These are phyloP conservation scores for Miniopterus natalensis DNA, from an alignment of 2,113 vertebrate species.

Conservation along the genomic window DNA sequence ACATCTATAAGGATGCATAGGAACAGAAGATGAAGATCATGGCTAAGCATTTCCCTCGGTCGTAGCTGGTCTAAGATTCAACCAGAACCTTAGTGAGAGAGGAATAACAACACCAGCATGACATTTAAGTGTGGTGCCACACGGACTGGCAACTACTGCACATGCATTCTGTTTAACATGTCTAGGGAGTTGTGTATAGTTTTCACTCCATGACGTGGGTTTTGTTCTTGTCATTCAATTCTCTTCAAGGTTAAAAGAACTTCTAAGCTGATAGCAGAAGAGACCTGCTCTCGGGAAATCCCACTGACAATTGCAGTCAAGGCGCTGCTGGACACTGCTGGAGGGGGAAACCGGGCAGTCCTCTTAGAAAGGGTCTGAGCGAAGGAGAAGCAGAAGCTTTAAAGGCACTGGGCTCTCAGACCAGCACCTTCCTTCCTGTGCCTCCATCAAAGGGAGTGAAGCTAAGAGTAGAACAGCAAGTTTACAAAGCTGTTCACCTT, in stretches of 20 bases:
- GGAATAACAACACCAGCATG: neutral
- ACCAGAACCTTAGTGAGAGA: neutral
- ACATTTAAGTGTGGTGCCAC: neutral
- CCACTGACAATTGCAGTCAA: neutral
- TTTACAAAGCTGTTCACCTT: neutral
- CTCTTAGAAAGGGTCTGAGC: neutral
- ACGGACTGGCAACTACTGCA: too few relatives aligned
- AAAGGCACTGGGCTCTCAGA: conserved; percentile 2
- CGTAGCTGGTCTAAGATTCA: neutral
- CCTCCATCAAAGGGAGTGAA: neutral
- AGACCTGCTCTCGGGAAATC: neutral
- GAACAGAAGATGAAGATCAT: neutral
- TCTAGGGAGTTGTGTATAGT: neutral
- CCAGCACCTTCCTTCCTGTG: neutral
- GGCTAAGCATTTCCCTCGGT: neutral
- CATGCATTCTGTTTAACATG: neutral
- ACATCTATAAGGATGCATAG: neutral
- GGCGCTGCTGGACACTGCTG: neutral
- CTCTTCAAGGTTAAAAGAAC: conserved; percentile 2
- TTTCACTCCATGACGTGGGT: neutral
- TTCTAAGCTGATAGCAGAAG: neutral
- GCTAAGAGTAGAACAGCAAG: conserved; percentile 6
- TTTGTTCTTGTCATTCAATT: neutral
- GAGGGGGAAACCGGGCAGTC: neutral
- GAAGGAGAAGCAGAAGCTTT: neutral